Evolutionary conservation across 2,797 vertebrate species (phyloP), one percentile per base, ranked within the genome.

Genomic region (Heteromormyrus szaboi): DNA sequence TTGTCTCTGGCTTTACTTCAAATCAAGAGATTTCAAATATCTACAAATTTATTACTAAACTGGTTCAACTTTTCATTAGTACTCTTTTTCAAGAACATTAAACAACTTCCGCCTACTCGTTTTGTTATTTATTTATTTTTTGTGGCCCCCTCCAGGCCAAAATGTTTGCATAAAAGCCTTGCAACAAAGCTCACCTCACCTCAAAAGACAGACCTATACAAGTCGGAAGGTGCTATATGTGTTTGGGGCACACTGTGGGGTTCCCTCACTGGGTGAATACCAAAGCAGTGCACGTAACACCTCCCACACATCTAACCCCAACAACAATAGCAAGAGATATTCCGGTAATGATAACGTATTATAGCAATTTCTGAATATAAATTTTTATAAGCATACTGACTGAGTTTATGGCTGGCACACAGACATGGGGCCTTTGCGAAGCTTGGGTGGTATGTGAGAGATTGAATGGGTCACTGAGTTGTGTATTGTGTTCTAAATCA

Each of bases 121-220:
- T 72, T 37, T 92, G 91, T 89, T 93, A 92, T 91, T 92, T 91
- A 93, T 95, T 94, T 94, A 91, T 90, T 94, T 68, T 93, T 88
- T 88, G 89, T 87, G 88, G 79, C 90, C 86, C 50, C 83, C 51
- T 87, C 84, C 51, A 85, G 84, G 25, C n/a, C 84, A 54, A 81
- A 81, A 81, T 81, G 6, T 81, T 81, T 46, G 41, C 76, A 81
- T 81, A 81, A 81, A 44, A 81, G 37, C 37, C 41, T 44, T 85
- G 50, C 48, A 29, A 54, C 50, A 85, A 85, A 14, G 48, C 50
- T 85, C 9, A 17, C 53, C 48, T 86, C 81, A 65, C 88, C 44
- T 84, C 54, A 46, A 89, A 83, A 50, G 29, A 88, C 2, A 62
- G 72, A 85, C 88, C 25, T 17, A 81, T 33, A 88, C 0, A 2